Conservation (phyloP, 2,888 invertebrate species). For the Alloplasta piceator region DNA sequence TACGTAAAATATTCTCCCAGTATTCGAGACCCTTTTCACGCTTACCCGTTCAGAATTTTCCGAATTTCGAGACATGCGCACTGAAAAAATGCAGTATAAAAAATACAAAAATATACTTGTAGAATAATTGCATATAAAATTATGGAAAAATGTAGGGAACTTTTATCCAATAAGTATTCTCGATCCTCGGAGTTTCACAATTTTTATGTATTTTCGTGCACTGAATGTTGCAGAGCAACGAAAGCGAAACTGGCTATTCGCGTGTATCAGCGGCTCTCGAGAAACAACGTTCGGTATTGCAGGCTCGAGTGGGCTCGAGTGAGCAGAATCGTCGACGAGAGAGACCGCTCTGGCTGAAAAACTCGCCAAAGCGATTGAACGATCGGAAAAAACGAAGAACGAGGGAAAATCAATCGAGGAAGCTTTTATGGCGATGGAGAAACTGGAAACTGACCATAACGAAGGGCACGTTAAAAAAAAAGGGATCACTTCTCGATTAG, state of each 20-base stretch:
- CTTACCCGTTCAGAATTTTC: too few relatives aligned
- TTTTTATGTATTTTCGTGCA: conserved; percentile 1
- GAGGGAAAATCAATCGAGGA: conserved; percentile 81
- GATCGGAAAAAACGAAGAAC: conserved; percentile 79
- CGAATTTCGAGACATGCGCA: too few relatives aligned
- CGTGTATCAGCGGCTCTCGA: conserved; percentile 80
- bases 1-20: too few relatives aligned
- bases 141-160: too few relatives aligned
- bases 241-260: conserved; percentile 60
- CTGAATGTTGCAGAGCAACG: conserved; percentile 28
- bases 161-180: too few relatives aligned
- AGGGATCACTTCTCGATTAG: too few relatives aligned
- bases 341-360: conserved; percentile 84
- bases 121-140: too few relatives aligned
- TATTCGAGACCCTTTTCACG: too few relatives aligned
- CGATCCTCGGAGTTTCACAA: background rate
- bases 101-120: too few relatives aligned
- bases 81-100: too few relatives aligned
- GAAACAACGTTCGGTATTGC: conserved; percentile 84
- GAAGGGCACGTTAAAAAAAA: conserved; percentile 82
- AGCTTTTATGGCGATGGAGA: conserved; percentile 83
- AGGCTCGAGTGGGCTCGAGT: conserved; percentile 86
- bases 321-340: conserved; percentile 85
- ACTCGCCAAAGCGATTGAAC: conserved; percentile 83
- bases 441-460: conserved; percentile 84